Base-by-base conservation (phyloP, 2,797 vertebrate genomes). In the Limnodromus scolopaceus region DNA sequence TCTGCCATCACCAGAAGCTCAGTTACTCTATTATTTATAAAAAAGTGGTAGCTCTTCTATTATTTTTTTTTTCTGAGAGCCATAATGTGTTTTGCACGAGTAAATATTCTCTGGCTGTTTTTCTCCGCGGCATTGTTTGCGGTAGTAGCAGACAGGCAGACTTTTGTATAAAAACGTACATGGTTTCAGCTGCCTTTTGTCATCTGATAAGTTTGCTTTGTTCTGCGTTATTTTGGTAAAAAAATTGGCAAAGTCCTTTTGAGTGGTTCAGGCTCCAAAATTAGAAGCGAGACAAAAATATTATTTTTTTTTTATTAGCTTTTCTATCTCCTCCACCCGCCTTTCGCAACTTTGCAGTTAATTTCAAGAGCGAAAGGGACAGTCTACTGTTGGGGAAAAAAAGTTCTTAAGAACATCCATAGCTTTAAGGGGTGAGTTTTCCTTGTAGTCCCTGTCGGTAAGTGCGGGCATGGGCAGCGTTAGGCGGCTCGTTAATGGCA, bases 151-250 rank as follows among this genome's bases (percentile, higher is more conserved):
- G 84, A 84, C 58, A 94, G 86, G 71, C 51, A 84, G 82, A 75
- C 54, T 94, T 94, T 71, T 85, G 41, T 58, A 49, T 46, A 88
- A 87, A 91, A 89, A 74, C 0, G 0, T 53, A 16, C 57, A 74
- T 64, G 25, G 48, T 61, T 96, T 97, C 90, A 93, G 90, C 88
- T 95, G 93, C 78, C 70, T 96, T 84, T 91, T 93, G 84, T 96
- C 92, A 96, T 96, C 86, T 91, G 93, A 95, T 96, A 97, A 94
- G 70, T 92, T 41, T 82, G 53, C 64, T 97, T 96, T 92, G 88
- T 93, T 94, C 57, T 71, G 70, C 82, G 71, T 64, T 89, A 80
- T 79, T 93, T 95, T 70, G 78, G 81, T 53, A 70, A 92, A 96
- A 89, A 89, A 87, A 63, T 24, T 94, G 84, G 88, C 93, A 84